A percentile compares a stretch with the other conserved stretches of the same genome.
Conservation (phyloP, 2,888 invertebrate genomes). For the Merodon equestris region DNA sequence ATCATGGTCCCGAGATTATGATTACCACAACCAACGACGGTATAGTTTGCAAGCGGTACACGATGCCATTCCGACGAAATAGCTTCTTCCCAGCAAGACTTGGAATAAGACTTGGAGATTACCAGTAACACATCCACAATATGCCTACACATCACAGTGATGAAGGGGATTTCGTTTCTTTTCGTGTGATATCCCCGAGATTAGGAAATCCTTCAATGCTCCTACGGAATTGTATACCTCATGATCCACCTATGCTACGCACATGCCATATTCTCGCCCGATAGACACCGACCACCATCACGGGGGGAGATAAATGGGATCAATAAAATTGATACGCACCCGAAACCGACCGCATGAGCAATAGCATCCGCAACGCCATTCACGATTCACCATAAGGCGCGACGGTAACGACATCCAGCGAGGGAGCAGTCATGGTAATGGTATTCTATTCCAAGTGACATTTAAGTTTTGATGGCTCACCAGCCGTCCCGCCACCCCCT, state of each 20-base stretch:
- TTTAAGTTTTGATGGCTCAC: conserved; percentile 55
- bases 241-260: conserved; percentile 43
- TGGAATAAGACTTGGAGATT: conserved; percentile 62
- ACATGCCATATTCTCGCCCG: conserved; percentile 11
- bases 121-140: conserved; percentile 26
- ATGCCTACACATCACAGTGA: not conserved
- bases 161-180: conserved; percentile 20
- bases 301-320: conserved; percentile 44
- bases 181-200: conserved; percentile 42
- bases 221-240: conserved; percentile 26
- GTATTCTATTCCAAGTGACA: conserved; percentile 58
- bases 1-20: conserved; percentile 54
- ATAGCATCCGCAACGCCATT: conserved; percentile 4
- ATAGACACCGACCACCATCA: conserved; percentile 9
- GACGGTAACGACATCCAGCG: conserved; percentile 29
- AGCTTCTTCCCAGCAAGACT: conserved; percentile 50
- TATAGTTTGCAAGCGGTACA: conserved; percentile 9
- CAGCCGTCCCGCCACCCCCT: conserved; percentile 11
- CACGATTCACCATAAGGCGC: conserved; percentile 24
- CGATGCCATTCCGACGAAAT: conserved; percentile 51
- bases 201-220: conserved; percentile 52
- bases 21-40: conserved; percentile 48
- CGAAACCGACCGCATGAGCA: conserved; percentile 7
- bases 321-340: conserved; percentile 59
- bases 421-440: conserved; percentile 27